Evolutionary conservation across 2,888 invertebrate species (phyloP).

Genomic region (Oligia fasciuncula): DNA sequence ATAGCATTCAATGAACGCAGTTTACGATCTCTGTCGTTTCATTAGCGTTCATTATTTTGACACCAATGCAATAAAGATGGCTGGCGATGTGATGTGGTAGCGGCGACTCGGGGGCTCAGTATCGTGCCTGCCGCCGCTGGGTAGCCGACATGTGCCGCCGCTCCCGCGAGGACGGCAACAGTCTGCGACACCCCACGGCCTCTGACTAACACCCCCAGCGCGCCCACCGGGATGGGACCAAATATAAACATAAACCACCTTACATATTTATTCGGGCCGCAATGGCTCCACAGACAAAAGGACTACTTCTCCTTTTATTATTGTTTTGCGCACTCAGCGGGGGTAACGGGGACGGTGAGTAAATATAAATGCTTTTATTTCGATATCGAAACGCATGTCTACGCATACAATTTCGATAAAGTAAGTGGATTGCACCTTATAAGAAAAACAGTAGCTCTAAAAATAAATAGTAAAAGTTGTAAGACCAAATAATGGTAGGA

Average conservation of each 20-base stretch:
- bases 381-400: slow-evolving; percentile 73
- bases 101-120: slow-evolving; percentile 70
- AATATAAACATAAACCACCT: slow-evolving; percentile 78
- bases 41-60: slow-evolving; percentile 85
- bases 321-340: slow-evolving; percentile 81
- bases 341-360: slow-evolving; percentile 83
- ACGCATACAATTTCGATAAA: slow-evolving; percentile 69
- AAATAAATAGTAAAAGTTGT: slow-evolving; percentile 34
- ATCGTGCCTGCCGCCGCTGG: slow-evolving; percentile 71
- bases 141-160: slow-evolving; percentile 74
- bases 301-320: slow-evolving; percentile 79
- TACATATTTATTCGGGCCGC: slow-evolving; percentile 82
- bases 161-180: slow-evolving; percentile 70
- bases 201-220: slow-evolving; percentile 61
- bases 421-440: slow-evolving; percentile 19
- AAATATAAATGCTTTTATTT: slow-evolving; percentile 76
- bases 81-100: slow-evolving; percentile 75
- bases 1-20: slow-evolving; percentile 28
- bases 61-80: slow-evolving; percentile 82
- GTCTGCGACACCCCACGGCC: slow-evolving; percentile 63
- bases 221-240: slow-evolving; percentile 84
- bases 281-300: slow-evolving; percentile 85
- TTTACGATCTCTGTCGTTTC: slow-evolving; percentile 73
- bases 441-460: slow-evolving; percentile 17
- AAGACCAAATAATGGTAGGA: slow-evolving; percentile 33